phyloP scores from a whole-genome alignment of 2,113 vertebrate genomes.

The Cervus canadensis region DNA sequence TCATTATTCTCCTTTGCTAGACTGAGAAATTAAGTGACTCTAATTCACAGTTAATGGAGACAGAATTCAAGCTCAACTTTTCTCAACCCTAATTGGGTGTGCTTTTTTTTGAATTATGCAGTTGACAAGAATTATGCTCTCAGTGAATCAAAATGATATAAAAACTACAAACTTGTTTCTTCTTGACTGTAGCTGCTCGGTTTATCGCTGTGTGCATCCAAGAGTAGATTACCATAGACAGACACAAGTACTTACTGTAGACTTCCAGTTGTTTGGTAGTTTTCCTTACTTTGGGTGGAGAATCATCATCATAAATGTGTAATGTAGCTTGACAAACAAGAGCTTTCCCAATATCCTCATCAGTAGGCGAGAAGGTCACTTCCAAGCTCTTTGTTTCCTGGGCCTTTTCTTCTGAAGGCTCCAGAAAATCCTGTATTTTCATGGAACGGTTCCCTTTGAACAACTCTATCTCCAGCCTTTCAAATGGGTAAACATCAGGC shows the following conservation, averaged over 20 bases:
- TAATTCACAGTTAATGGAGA: not conserved
- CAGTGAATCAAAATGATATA: not conserved
- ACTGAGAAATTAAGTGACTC: not conserved
- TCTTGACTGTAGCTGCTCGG: not conserved
- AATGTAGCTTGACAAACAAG: conserved; percentile 78
- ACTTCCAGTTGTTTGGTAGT: conserved; percentile 63
- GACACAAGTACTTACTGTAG: conserved; percentile 76
- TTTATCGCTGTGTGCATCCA: not conserved
- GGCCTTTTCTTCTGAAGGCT: not conserved
- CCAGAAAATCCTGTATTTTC: not conserved
- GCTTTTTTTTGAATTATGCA: not conserved
- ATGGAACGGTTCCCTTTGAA: conserved; percentile 37
- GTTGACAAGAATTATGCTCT: not conserved
- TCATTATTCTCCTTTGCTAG: not conserved
- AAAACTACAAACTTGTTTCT: not conserved
- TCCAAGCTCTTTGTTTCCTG: conserved; percentile 72
- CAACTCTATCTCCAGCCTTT: conserved; percentile 70
- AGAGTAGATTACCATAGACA: not conserved
- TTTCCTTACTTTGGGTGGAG: conserved; percentile 61
- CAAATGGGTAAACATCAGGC: conserved; percentile 76
- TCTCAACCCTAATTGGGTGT: not conserved
- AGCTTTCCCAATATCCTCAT: conserved; percentile 73
- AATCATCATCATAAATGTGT: conserved; percentile 28
- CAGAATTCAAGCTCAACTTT: not conserved
- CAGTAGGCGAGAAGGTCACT: conserved; percentile 54